Percentiles rank a stretch among this genome's conserved stretches.
phyloP scores from a whole-genome alignment of 2,888 invertebrate species.

The Diarsia mendica region DNA sequence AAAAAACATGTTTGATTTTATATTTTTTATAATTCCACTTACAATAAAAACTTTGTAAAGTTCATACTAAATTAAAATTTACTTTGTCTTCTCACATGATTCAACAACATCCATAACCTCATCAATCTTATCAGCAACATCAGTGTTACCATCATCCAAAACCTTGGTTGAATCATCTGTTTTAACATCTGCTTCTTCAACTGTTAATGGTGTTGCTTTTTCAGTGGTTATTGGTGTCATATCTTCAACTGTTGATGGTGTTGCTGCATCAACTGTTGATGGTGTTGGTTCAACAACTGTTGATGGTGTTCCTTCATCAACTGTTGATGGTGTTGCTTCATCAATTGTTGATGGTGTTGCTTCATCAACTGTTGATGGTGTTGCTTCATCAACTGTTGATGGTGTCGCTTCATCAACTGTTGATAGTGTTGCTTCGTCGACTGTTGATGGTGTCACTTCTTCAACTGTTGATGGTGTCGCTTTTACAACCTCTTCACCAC shows the following conservation, averaged over 20 bases:
- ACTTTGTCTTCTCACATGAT: slow-evolving; percentile 22
- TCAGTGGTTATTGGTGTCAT: not conserved
- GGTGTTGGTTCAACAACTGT: not conserved
- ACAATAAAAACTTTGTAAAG: slow-evolving; percentile 3
- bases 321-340: too few relatives aligned
- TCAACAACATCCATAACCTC: slow-evolving; percentile 11
- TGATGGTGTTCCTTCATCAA: too few relatives aligned
- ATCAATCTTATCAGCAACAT: slow-evolving; percentile 17
- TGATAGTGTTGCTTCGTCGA: too few relatives aligned
- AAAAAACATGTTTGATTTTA: slow-evolving; percentile 9
- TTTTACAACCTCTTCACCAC: slow-evolving; percentile 21
- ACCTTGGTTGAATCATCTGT: not conserved
- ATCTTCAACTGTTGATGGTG: slow-evolving; percentile 4
- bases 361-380: slow-evolving; percentile 8
- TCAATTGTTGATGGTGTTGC: not conserved
- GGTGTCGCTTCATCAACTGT: not conserved
- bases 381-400: slow-evolving; percentile 14
- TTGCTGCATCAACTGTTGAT: not conserved
- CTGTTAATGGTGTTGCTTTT: not conserved
- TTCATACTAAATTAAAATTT: slow-evolving; percentile 22
- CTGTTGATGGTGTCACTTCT: not conserved
- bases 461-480: slow-evolving; percentile 2
- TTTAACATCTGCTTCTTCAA: slow-evolving; percentile 3
- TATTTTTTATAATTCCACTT: slow-evolving; percentile 33
- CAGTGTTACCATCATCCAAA: not conserved